Base-by-base conservation (phyloP, 2,797 vertebrate genomes). In the Phataginus tetradactyla region DNA sequence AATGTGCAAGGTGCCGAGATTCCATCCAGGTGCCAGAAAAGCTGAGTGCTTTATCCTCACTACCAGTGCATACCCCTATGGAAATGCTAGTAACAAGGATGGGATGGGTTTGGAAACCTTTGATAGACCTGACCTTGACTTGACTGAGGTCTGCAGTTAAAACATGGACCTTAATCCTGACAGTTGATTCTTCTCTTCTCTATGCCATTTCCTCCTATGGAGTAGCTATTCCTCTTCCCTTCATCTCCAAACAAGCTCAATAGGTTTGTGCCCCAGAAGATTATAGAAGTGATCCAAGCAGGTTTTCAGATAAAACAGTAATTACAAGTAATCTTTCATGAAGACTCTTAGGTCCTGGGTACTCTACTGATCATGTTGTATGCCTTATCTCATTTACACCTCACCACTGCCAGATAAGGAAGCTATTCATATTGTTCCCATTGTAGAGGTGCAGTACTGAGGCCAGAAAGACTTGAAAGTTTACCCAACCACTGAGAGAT, bases 301-400 rank as follows among this genome's bases (percentile, higher is more conserved):
- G 55, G 14, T 79, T 96, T 95, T 81, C 32, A 86, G 53, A 83
- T 17, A 72, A 78, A 81, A 75, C 57, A 42, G 53, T 88, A 94
- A 77, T 88, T 68, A 68, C 23, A 57, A 68, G 29, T 83, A 51
- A 53, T 72, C 74, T 53, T 92, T 89, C 34, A 9, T 29, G 34
- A 84, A 49, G 49, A 63, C 32, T 34, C 59, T 51, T n/a, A 12
- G 20, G 10, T 71, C 5, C 37, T 27, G 84, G 15, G 1, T 2
- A 51, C 37, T 91, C 42, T 23, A 4, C n/a, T 80, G 61, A 86
- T 61, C 39, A 86, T 6, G 29, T 57, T 45, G 27, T 7, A 29
- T 88, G 32, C 1, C 21, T 81, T 51, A 34, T 57, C 12, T 77
- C 53, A 69, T 83, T 49, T 45, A 34, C 23, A 66, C 23, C 39